Evolutionary conservation across 1,140 invertebrate genomes (phyloP).

Genomic region (Agrilus planipennis): DNA sequence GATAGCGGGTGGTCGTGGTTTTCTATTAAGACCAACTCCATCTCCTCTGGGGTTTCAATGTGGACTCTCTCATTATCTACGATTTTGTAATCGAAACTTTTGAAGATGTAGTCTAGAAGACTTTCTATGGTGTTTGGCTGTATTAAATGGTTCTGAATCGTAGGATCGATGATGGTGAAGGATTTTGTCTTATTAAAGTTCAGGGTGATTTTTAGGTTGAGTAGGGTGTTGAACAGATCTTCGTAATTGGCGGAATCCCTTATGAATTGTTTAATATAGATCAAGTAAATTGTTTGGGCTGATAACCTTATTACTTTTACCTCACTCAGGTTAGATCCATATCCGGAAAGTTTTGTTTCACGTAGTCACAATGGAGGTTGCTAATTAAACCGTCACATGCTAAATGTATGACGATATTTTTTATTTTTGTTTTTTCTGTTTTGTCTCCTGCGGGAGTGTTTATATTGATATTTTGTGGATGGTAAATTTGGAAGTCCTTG

Average conservation of each 20-base stretch:
- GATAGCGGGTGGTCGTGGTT: constrained; percentile 1
- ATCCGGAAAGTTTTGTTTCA: constrained; percentile 1
- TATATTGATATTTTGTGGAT: background rate
- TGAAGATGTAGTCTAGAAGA: constrained; percentile 2
- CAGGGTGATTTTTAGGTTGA: background rate
- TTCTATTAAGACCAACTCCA: constrained; percentile 3
- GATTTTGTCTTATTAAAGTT: background rate
- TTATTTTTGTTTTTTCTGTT: background rate
- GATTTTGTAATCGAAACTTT: constrained; percentile 1
- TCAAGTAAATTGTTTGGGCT: background rate
- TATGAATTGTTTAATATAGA: constrained; percentile 1
- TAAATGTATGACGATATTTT: background rate
- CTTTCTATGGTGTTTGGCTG: background rate
- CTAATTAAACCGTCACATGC: background rate
- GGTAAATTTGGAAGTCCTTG: background rate
- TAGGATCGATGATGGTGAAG: background rate
- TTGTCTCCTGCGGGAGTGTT: background rate
- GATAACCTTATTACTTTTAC: background rate
- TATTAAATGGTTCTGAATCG: background rate
- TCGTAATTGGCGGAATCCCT: background rate
- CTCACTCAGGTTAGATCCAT: background rate
- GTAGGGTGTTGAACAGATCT: background rate
- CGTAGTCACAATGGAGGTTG: background rate
- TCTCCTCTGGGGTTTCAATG: background rate
- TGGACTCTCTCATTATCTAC: constrained; percentile 2